Evolutionary conservation across 2,797 vertebrate species (phyloP), one percentile per base, ranked within the genome.

Genomic region (Trachurus trachurus): DNA sequence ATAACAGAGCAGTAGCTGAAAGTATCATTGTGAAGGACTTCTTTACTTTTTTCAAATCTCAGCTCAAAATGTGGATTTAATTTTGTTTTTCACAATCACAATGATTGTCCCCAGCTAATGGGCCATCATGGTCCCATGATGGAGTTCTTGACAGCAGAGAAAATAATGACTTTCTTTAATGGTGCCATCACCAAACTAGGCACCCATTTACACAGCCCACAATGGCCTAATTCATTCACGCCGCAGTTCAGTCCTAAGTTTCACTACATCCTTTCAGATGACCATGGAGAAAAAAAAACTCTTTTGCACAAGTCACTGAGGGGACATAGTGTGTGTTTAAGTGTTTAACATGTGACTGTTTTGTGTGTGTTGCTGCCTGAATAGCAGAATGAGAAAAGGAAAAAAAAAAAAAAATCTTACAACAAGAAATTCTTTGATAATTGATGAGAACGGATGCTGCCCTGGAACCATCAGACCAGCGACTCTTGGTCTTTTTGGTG

Each of bases 171-270:
- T 70, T 72, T 71, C 45, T 77, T 81, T 62, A 79, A 77, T 73
- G 72, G 88, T 88, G 66, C 88, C 87, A 89, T 86, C 87, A 56
- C 82, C 78, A 80, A 81, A 76, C 83, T 37, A 76, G 77, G 56
- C 75, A 86, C 84, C 85, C 76, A 88, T 90, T 91, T 83, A 89
- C 58, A 49, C 22, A 10, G 60, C 7, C 13, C 44, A 92, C 90
- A 93, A 91, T 87, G 78, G 76, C 2, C 66, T 62, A 45, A 87
- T 91, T 91, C 86, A 88, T 87, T 68, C 44, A 42, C 29, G 52
- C 37, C 56, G 59, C 65, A 63, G 69, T 72, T 68, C 65, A 42
- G 60, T 57, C 39, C 64, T 16, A 31, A 53, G 50, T 67, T 66
- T 64, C 68, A 74, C 76, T 57, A 66, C 71, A 69, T 80, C 74